phyloP scores from a whole-genome alignment of 2,888 invertebrate species.

The Teleiodes luculella region DNA sequence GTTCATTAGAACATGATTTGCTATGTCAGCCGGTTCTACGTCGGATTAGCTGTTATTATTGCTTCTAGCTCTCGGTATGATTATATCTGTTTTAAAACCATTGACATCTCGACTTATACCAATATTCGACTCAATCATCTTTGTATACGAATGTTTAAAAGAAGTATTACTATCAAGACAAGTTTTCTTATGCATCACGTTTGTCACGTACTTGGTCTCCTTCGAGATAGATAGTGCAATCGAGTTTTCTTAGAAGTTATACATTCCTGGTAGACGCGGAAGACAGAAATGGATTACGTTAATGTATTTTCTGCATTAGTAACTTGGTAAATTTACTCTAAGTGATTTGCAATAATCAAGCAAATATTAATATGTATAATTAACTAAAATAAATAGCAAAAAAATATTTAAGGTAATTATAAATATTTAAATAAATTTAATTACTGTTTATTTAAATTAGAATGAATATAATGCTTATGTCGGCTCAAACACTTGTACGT shows the following conservation, averaged over 20 bases:
- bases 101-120: background rate
- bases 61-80: too few species aligned
- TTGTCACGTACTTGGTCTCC: conserved; percentile 5
- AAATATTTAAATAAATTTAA: too few species aligned
- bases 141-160: background rate
- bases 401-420: too few species aligned
- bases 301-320: conserved; percentile 8
- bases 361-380: background rate
- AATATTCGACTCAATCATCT: background rate
- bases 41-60: too few species aligned
- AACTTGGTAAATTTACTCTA: background rate
- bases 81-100: background rate
- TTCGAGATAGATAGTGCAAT: conserved; percentile 13
- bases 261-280: conserved; percentile 11
- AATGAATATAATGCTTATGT: background rate
- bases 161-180: background rate
- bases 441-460: too few species aligned
- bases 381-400: too few species aligned
- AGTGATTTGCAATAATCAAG: background rate
- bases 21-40: too few species aligned
- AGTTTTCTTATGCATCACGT: conserved; percentile 5
- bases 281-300: conserved; percentile 8
- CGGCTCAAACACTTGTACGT: background rate
- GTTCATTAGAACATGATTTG: conserved; percentile 14
- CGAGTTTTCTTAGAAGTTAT: conserved; percentile 6